These are phyloP conservation scores for Drosophila ohnishii DNA, from an alignment of 1,140 invertebrate genomes.

Conservation along the genomic window DNA sequence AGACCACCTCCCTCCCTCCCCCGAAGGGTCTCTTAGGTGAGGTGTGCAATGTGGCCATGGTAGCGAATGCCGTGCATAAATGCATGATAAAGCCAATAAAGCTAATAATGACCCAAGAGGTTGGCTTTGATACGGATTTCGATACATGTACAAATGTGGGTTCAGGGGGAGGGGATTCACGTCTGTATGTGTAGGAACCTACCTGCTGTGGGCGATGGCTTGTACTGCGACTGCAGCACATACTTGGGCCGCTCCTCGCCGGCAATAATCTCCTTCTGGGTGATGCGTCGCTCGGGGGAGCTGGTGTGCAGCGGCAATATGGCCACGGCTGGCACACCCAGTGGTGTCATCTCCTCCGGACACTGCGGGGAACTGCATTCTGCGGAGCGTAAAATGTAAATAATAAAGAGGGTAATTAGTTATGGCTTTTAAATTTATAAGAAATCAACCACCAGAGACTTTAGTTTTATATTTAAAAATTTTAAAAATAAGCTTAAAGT, in stretches of 20 bases:
- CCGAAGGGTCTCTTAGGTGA: not conserved
- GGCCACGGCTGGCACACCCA: slow-evolving; percentile 77
- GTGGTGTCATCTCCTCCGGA: slow-evolving; percentile 70
- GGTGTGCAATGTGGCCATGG: slow-evolving; percentile 19
- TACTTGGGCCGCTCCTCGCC: slow-evolving; percentile 83
- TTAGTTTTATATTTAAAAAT: not conserved
- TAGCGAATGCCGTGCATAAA: slow-evolving; percentile 26
- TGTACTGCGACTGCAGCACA: slow-evolving; percentile 77
- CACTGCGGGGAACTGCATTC: slow-evolving; percentile 78
- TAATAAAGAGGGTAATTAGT: not conserved
- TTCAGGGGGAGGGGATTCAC: not conserved
- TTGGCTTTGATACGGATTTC: slow-evolving; percentile 4
- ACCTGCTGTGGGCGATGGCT: slow-evolving; percentile 66
- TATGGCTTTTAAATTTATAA: not conserved
- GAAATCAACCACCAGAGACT: not conserved
- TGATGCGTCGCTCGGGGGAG: slow-evolving; percentile 81
- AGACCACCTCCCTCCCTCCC: no score
- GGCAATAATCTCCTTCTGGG: slow-evolving; percentile 83
- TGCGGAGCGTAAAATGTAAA: slow-evolving; percentile 17
- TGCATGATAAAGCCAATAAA: slow-evolving; percentile 37
- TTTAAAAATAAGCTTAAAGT: not conserved
- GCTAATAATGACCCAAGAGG: slow-evolving; percentile 33
- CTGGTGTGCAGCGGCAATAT: slow-evolving; percentile 77
- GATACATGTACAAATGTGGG: not conserved
- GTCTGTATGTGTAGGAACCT: not conserved